A percentile compares a stretch with the other conserved stretches of the same genome.
Evolutionary conservation across 2,113 vertebrate species (phyloP).

Genomic region (Psilopogon haemacephalus): DNA sequence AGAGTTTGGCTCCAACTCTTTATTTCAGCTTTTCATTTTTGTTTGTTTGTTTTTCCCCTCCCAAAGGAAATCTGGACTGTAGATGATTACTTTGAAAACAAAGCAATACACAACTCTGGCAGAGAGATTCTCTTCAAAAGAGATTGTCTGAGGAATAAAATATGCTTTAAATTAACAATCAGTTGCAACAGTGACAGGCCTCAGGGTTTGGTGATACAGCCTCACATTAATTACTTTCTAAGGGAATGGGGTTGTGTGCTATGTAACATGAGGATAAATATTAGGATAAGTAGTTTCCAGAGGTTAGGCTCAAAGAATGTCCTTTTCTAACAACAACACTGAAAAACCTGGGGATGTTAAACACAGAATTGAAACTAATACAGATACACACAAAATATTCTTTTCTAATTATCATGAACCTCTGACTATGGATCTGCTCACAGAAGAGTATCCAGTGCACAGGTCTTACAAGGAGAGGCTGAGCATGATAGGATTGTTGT

Average conservation of each 20-base stretch:
- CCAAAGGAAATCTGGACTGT: slow-evolving; percentile 51
- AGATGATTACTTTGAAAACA: slow-evolving; percentile 55
- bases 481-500: too few relatives aligned
- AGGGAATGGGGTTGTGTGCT: background rate
- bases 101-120: slow-evolving; percentile 39
- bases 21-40: slow-evolving; percentile 57
- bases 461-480: too few relatives aligned
- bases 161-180: slow-evolving; percentile 51
- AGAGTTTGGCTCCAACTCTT: slow-evolving; percentile 5
- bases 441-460: background rate
- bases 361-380: background rate
- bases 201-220: slow-evolving; percentile 30
- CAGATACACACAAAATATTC: background rate
- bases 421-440: background rate
- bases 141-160: slow-evolving; percentile 33
- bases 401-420: slow-evolving; percentile 1
- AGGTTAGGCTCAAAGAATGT: background rate
- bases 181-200: slow-evolving; percentile 14
- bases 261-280: background rate
- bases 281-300: slow-evolving; percentile 32
- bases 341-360: background rate
- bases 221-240: slow-evolving; percentile 20
- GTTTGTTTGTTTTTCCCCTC: slow-evolving; percentile 57
- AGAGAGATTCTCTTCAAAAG: slow-evolving; percentile 46
- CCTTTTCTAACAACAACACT: background rate